Percentiles rank a stretch among this genome's conserved stretches.
These are phyloP conservation scores for Takifugu ocellatus DNA, from an alignment of 2,797 vertebrate species.

Conservation along the genomic window DNA sequence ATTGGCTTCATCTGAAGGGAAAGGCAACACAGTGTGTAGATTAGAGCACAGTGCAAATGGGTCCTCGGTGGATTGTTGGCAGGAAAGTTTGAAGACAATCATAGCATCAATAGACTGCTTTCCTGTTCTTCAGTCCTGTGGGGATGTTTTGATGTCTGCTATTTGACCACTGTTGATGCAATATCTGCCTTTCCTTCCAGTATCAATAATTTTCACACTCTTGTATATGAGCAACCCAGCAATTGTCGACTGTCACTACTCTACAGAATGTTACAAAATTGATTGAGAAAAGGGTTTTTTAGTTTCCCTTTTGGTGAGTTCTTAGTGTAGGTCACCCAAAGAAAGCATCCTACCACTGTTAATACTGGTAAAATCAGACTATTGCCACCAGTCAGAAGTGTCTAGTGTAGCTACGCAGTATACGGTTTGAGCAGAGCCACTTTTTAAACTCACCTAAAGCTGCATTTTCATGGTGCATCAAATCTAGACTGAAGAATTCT, in stretches of 20 bases:
- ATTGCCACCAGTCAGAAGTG: neutral
- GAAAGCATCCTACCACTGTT: no score
- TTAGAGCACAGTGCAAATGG: neutral
- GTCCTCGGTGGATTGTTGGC: neutral
- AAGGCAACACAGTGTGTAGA: constrained; percentile 4
- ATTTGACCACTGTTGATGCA: no score
- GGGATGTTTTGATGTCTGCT: neutral
- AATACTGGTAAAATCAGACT: neutral
- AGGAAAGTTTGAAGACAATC: constrained; percentile 1
- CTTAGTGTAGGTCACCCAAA: no score
- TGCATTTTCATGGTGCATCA: constrained; percentile 15
- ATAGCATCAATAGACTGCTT: neutral
- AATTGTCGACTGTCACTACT: no score
- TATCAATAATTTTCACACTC: no score
- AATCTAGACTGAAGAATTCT: constrained; percentile 19
- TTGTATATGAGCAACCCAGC: no score
- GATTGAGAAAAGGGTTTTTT: no score
- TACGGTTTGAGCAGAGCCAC: neutral
- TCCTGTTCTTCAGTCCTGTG: neutral
- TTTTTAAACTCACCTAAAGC: constrained; percentile 46
- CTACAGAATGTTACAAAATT: no score
- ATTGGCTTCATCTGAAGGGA: constrained; percentile 30
- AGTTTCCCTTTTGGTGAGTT: no score
- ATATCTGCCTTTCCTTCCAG: no score
- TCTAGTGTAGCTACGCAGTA: neutral